A percentile compares a stretch with the other conserved stretches of the same genome.
These are phyloP conservation scores for Amiota minor DNA, from an alignment of 2,888 invertebrate species.

Conservation along the genomic window DNA sequence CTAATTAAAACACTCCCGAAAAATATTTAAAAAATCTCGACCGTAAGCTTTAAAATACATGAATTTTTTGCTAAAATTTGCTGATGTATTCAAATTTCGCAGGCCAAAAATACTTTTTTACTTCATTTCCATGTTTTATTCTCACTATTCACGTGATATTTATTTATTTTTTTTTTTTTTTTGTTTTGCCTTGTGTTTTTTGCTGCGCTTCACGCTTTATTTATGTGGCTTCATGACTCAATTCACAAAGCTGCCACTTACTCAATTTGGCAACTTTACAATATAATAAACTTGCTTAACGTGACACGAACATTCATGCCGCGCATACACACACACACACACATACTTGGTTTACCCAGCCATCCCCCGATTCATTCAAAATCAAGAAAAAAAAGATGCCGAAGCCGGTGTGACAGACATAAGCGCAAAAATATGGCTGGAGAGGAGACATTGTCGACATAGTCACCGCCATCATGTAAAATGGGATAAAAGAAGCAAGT, in stretches of 20 bases:
- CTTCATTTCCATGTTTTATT: no score
- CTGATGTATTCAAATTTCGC: no score
- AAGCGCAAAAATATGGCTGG: slow-evolving; percentile 24
- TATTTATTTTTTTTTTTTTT: background rate
- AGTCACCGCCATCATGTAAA: no score
- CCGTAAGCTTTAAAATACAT: no score
- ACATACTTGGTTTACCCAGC: background rate
- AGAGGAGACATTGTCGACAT: background rate
- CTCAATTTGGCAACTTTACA: slow-evolving; percentile 59
- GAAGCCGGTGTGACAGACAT: slow-evolving; percentile 10
- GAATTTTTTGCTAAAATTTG: no score
- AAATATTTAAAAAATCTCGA: no score
- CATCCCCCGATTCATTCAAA: background rate
- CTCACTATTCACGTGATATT: background rate
- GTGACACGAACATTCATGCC: slow-evolving; percentile 20
- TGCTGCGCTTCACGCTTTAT: slow-evolving; percentile 35
- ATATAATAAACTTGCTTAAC: slow-evolving; percentile 55
- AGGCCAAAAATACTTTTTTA: no score
- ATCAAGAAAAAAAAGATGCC: background rate
- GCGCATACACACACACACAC: background rate
- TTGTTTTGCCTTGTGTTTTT: background rate
- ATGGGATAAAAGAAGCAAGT: slow-evolving; percentile 48
- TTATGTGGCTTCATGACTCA: slow-evolving; percentile 61
- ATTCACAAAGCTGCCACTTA: slow-evolving; percentile 54
- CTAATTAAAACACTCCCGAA: no score